Evolutionary conservation across 92 coral and sea anemone species (phyloP).

Genomic region (Palythoa caribaeorum): DNA sequence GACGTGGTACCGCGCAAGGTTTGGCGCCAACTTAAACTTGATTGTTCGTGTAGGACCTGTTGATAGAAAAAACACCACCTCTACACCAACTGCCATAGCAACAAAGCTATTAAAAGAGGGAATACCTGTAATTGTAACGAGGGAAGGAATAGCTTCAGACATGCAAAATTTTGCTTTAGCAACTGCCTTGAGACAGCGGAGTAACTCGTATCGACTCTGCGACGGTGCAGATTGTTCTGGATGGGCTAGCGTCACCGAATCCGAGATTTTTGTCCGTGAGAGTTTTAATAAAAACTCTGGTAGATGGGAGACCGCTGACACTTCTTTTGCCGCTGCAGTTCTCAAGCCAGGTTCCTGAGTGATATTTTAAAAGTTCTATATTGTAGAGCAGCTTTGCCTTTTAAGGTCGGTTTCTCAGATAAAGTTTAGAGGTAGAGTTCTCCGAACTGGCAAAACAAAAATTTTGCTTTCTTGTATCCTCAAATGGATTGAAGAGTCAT

Average conservation of each 20-base stretch:
- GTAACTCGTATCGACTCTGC: constrained; percentile 67
- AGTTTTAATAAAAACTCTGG: constrained; percentile 56
- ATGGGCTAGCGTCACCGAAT: constrained; percentile 62
- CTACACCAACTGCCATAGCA: constrained; percentile 39
- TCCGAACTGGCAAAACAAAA: neutral
- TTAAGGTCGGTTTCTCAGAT: neutral
- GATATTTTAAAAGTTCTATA: neutral
- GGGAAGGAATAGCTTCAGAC: constrained; percentile 45
- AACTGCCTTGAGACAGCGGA: constrained; percentile 71
- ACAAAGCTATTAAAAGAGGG: constrained; percentile 65
- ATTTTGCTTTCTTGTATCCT: neutral
- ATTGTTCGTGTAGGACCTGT: neutral
- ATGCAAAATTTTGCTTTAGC: constrained; percentile 75
- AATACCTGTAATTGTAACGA: constrained; percentile 79
- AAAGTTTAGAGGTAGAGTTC: neutral
- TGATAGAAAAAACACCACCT: constrained; percentile 4
- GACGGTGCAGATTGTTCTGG: constrained; percentile 53
- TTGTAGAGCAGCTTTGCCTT: neutral
- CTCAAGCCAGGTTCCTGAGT: constrained; percentile 27
- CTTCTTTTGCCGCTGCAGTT: constrained; percentile 73
- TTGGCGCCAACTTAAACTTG: constrained; percentile 50
- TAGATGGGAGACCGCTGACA: constrained; percentile 79
- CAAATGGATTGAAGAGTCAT: neutral
- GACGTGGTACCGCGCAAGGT: constrained; percentile 43
- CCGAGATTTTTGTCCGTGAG: constrained; percentile 65